Percentiles rank a stretch among this genome's conserved stretches.
These are phyloP conservation scores for Maniola jurtina DNA, from an alignment of 1,140 invertebrate species.

Conservation along the genomic window DNA sequence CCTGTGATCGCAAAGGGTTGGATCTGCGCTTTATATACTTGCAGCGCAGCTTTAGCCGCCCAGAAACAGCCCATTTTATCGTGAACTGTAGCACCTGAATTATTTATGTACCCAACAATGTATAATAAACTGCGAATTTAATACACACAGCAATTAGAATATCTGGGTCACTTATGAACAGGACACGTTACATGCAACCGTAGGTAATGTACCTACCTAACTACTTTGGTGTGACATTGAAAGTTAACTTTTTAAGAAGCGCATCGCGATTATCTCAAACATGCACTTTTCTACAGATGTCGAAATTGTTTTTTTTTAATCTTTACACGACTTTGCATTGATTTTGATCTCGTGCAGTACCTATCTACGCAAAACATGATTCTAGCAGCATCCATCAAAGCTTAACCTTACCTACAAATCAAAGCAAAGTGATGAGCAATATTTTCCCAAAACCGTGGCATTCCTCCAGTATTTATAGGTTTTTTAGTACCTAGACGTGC, in stretches of 20 bases:
- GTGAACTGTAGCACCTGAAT: constrained; percentile 46
- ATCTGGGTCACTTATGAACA: constrained; percentile 30
- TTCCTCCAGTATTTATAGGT: too few relatives aligned
- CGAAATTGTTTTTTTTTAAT: background rate
- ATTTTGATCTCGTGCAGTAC: background rate
- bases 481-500: too few relatives aligned
- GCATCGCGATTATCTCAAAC: too few relatives aligned
- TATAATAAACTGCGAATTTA: constrained; percentile 35
- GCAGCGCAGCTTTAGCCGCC: constrained; percentile 10
- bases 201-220: background rate
- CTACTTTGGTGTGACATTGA: too few relatives aligned
- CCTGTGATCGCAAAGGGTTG: constrained; percentile 54
- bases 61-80: constrained; percentile 35
- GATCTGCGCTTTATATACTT: constrained; percentile 51
- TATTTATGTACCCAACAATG: constrained; percentile 42
- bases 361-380: too few relatives aligned
- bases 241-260: too few relatives aligned
- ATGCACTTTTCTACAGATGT: background rate
- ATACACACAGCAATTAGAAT: constrained; percentile 27
- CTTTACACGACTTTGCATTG: background rate
- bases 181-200: constrained; percentile 5
- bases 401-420: too few relatives aligned
- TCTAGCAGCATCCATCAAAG: too few relatives aligned
- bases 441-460: too few relatives aligned
- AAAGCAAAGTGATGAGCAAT: too few relatives aligned